Conservation (phyloP, 1,140 invertebrate species). For the Halesus radiatus region DNA sequence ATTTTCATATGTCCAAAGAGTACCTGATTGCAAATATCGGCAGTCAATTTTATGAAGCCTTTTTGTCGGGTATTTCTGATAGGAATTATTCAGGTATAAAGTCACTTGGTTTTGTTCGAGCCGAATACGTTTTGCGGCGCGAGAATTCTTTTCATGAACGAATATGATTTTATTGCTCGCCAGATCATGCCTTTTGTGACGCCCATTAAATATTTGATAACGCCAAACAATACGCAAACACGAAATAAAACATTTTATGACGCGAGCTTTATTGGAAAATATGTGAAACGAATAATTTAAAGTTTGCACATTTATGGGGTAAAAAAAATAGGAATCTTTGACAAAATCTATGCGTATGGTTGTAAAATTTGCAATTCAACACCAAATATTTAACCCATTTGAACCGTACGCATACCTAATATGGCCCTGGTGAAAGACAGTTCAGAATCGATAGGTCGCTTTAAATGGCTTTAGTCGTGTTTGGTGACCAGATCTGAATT, state of each 20-base stretch:
- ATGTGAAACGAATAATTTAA: not conserved
- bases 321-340: not conserved
- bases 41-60: too few relatives aligned
- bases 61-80: too few relatives aligned
- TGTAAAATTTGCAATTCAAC: too few relatives aligned
- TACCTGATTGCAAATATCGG: too few relatives aligned
- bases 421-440: too few relatives aligned
- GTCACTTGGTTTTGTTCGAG: not conserved
- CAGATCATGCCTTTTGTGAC: not conserved
- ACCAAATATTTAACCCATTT: too few relatives aligned
- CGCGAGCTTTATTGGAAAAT: not conserved
- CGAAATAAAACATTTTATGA: not conserved
- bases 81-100: not conserved
- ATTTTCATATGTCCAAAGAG: too few relatives aligned
- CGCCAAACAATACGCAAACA: not conserved
- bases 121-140: not conserved
- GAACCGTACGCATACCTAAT: too few relatives aligned
- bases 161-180: not conserved
- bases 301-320: not conserved
- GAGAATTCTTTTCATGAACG: not conserved
- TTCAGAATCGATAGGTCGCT: too few relatives aligned
- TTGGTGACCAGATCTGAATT: too few relatives aligned
- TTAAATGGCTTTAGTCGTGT: too few relatives aligned
- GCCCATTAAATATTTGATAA: not conserved
- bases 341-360: too few relatives aligned